Conservation (phyloP, 2,113 vertebrate genomes). For the Gopherus evgoodei region DNA sequence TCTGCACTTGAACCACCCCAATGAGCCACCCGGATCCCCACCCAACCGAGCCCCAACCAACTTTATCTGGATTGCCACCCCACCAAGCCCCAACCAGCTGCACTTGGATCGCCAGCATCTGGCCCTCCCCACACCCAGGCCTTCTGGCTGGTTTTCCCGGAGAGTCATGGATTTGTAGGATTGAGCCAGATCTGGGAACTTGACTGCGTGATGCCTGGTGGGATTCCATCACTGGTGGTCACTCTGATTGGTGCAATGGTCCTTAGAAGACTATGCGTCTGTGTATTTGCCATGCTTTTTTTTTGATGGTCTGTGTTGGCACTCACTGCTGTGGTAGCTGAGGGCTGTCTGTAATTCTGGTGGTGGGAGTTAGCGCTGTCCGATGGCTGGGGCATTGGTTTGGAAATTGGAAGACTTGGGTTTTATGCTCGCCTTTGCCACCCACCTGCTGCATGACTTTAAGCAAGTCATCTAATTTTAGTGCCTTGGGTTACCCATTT, state of each 20-base stretch:
- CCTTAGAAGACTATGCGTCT: not conserved
- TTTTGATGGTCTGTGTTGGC: not conserved
- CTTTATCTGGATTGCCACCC: too few species aligned
- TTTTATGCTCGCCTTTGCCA: not conserved
- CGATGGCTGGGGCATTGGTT: not conserved
- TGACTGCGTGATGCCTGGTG: too few species aligned
- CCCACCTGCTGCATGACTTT: accelerated
- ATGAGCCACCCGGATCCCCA: too few species aligned
- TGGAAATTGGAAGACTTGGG: not conserved
- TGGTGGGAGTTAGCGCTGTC: accelerated
- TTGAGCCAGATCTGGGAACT: not conserved
- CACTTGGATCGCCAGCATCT: too few species aligned
- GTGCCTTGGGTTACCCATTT: not conserved
- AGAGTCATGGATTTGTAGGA: not conserved
- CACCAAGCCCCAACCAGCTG: too few species aligned
- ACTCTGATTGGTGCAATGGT: not conserved
- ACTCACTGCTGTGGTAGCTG: not conserved
- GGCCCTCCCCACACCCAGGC: too few species aligned
- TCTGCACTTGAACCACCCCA: too few species aligned
- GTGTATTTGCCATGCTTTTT: accelerated
- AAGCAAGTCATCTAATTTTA: accelerated
- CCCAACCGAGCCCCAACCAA: too few species aligned
- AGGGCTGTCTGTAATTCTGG: accelerated
- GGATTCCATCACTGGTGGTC: not conserved
- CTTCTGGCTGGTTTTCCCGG: too few species aligned